These are phyloP conservation scores for Sula dactylatra DNA, from an alignment of 2,113 vertebrate genomes.

Conservation along the genomic window DNA sequence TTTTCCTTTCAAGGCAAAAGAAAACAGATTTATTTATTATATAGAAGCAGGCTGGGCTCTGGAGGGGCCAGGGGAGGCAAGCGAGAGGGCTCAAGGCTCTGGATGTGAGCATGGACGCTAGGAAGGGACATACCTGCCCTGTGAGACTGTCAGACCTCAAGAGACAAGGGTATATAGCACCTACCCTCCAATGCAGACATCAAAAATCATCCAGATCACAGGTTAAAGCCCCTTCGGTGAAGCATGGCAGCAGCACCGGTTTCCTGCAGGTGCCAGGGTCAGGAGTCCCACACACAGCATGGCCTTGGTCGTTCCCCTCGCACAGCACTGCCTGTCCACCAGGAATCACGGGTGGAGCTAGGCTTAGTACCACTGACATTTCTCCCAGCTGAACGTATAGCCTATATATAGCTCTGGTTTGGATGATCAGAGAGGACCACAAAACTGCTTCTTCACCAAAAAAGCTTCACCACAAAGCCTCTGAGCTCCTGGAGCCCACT, in stretches of 20 bases:
- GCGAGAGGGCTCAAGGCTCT: rapidly evolving
- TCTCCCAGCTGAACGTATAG: not conserved
- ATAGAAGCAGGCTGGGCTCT: not conserved
- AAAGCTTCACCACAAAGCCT: not conserved
- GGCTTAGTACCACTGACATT: not conserved
- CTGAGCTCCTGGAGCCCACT: not conserved
- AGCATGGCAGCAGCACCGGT: not conserved
- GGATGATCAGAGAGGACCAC: not conserved
- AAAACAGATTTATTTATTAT: slow-evolving; percentile 23
- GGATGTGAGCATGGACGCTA: not conserved
- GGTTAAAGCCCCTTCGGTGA: not conserved
- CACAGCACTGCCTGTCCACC: not conserved
- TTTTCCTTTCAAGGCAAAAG: slow-evolving; percentile 48
- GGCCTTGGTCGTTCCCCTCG: rapidly evolving
- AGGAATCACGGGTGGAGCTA: too few relatives aligned
- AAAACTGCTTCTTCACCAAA: not conserved
- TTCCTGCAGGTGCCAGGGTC: not conserved
- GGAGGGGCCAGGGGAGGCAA: not conserved
- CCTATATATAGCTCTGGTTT: not conserved
- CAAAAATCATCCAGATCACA: not conserved
- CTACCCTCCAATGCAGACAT: not conserved
- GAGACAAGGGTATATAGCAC: not conserved
- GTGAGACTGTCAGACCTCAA: not conserved
- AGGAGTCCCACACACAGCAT: not conserved
- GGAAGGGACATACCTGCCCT: not conserved